Percentiles rank a stretch among this genome's conserved stretches.
Evolutionary conservation across 1,140 invertebrate genomes (phyloP).

Genomic region (Thaumatotibia leucotreta): DNA sequence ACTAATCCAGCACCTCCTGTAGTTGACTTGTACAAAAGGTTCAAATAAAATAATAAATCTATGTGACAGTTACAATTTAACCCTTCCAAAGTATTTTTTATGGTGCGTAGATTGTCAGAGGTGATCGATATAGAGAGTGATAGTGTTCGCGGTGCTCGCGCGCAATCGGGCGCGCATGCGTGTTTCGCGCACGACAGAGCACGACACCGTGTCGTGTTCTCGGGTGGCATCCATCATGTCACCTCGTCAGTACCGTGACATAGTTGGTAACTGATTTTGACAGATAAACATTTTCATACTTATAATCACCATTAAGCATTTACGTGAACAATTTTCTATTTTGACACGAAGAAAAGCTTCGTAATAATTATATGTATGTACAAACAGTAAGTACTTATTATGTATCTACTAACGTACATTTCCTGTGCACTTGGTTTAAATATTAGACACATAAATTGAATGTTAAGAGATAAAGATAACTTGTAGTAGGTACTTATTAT

Average conservation of each 20-base stretch:
- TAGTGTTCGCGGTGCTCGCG: conserved; percentile 48
- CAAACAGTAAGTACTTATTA: too few species aligned
- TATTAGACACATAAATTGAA: too few species aligned
- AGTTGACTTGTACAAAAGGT: background rate
- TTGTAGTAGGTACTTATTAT: too few species aligned
- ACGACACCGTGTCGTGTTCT: conserved; percentile 57
- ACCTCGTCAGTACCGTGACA: conserved; percentile 38
- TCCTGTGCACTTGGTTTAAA: too few species aligned
- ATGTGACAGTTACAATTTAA: background rate
- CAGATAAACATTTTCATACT: too few species aligned
- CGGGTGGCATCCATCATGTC: conserved; percentile 45
- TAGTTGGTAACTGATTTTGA: conserved; percentile 5
- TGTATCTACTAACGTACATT: too few species aligned
- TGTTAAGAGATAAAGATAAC: too few species aligned
- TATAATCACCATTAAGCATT: too few species aligned
- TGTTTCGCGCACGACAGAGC: conserved; percentile 57
- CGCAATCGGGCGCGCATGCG: conserved; percentile 69
- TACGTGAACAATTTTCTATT: too few species aligned
- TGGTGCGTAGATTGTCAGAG: conserved; percentile 32
- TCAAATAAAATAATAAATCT: conserved; percentile 4
- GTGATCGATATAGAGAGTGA: conserved; percentile 58
- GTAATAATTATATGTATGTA: too few species aligned
- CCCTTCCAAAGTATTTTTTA: background rate
- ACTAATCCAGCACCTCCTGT: background rate
- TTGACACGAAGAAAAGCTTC: too few species aligned